Evolutionary conservation across 1,140 invertebrate species (phyloP).

Genomic region (Eubasilissa regina): DNA sequence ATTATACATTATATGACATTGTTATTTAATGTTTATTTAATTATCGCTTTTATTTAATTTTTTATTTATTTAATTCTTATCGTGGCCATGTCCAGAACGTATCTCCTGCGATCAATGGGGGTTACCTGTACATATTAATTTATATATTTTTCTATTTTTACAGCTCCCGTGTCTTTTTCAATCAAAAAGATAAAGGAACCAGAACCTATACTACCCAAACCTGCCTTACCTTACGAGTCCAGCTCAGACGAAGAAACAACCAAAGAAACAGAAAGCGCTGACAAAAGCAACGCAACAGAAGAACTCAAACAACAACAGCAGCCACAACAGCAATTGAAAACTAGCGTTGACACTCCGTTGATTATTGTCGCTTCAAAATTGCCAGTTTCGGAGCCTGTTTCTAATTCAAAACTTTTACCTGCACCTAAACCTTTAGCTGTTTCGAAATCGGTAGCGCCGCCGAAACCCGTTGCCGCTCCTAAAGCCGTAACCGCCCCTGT

Average conservation of each 20-base stretch:
- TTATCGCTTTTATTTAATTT: no score
- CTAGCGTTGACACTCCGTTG: background rate
- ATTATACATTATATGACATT: no score
- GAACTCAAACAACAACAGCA: background rate
- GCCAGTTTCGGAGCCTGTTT: constrained; percentile 29
- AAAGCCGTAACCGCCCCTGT: background rate
- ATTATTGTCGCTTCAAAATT: background rate
- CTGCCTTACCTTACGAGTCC: constrained; percentile 82
- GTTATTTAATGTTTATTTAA: no score
- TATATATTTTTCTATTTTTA: no score
- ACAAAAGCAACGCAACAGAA: constrained; percentile 5
- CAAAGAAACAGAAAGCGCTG: constrained; percentile 16
- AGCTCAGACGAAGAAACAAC: constrained; percentile 76
- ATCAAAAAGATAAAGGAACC: constrained; percentile 86
- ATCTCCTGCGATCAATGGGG: no score
- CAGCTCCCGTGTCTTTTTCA: constrained; percentile 84
- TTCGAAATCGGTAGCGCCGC: background rate
- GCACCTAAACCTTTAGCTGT: background rate
- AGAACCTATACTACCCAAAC: constrained; percentile 78
- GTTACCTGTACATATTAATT: no score
- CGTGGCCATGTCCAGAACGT: no score
- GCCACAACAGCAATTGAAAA: constrained; percentile 5
- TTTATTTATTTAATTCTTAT: no score
- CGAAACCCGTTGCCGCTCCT: background rate
- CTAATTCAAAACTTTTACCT: background rate